These are phyloP conservation scores for Suncus etruscus DNA, from an alignment of 2,113 vertebrate species.

Conservation along the genomic window DNA sequence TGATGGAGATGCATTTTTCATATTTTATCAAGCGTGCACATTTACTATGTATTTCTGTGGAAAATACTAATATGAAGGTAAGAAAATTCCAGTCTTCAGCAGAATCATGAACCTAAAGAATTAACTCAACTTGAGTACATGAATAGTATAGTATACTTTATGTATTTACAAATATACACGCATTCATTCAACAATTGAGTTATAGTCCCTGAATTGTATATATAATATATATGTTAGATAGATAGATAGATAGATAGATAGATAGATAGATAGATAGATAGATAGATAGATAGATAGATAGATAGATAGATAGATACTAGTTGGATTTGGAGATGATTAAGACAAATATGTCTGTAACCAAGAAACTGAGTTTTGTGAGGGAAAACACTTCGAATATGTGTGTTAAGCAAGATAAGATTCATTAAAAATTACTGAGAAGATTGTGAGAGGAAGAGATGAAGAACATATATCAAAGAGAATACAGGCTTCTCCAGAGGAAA, in stretches of 20 bases:
- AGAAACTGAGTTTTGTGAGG: neutral
- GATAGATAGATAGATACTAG: neutral
- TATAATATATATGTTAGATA: too few species aligned
- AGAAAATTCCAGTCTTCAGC: neutral
- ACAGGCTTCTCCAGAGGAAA: too few species aligned
- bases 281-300: too few species aligned
- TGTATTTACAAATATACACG: neutral
- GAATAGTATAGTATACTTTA: neutral
- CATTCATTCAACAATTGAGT: neutral
- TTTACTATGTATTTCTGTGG: slow-evolving; percentile 16
- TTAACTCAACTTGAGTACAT: slow-evolving; percentile 17
- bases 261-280: neutral
- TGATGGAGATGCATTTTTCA: slow-evolving; percentile 46
- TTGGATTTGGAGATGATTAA: neutral
- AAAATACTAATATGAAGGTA: neutral
- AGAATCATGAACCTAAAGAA: slow-evolving; percentile 42
- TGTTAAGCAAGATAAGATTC: too few species aligned
- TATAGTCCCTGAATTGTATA: neutral
- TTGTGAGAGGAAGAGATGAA: too few species aligned
- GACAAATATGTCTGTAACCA: neutral
- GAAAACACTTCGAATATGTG: neutral
- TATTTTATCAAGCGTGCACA: neutral
- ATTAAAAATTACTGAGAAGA: too few species aligned
- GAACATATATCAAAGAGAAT: too few species aligned
- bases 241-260: too few species aligned